Conservation (phyloP, 2,113 vertebrate species). For the Delphinapterus leucas region DNA sequence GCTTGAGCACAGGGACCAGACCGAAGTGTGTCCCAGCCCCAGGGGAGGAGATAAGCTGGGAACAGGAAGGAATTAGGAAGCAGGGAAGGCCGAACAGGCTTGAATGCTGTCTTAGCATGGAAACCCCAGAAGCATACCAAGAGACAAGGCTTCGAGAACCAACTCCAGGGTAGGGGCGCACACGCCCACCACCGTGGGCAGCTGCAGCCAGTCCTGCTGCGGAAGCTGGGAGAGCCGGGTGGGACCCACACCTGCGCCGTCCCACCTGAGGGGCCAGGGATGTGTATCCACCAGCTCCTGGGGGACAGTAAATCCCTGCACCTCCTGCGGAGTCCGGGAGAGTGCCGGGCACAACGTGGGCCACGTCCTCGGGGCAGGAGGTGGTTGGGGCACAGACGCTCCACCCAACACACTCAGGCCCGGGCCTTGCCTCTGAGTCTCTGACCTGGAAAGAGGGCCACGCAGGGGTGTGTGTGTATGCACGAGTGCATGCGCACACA, state of each 20-base stretch:
- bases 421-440: neutral
- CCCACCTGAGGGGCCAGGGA: accelerated
- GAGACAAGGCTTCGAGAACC: neutral
- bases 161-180: neutral
- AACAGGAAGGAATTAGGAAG: neutral
- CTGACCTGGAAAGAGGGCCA: neutral
- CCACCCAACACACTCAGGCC: neutral
- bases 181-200: accelerated
- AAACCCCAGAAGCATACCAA: neutral
- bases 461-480: accelerated
- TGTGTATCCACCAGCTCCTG: neutral
- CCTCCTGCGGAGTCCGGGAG: neutral
- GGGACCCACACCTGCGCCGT: neutral
- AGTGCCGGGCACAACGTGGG: accelerated
- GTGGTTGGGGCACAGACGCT: too few species aligned
- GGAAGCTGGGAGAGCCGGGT: accelerated
- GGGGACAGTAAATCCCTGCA: neutral
- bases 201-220: neutral
- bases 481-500: neutral
- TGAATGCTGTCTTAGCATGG: neutral
- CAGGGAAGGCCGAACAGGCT: neutral
- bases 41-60: neutral
- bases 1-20: neutral
- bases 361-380: accelerated
- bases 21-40: neutral